Evolutionary conservation across 2,888 invertebrate genomes (phyloP).

Genomic region (Liposcelis brunnea): DNA sequence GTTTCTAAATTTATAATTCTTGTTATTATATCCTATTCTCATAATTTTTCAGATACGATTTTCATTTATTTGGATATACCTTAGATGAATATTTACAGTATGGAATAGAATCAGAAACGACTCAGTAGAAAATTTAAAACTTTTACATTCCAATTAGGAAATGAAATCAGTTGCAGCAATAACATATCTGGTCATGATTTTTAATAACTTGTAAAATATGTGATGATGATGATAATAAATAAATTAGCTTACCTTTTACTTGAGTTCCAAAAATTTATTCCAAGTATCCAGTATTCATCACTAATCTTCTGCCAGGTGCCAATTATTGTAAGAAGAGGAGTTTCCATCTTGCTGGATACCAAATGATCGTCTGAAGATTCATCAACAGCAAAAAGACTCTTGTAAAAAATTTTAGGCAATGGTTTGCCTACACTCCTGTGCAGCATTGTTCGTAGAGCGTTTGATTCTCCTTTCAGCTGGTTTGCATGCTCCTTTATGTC

Average conservation of each 20-base stretch:
- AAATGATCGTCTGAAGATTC: background rate
- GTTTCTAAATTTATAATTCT: background rate
- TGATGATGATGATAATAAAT: constrained; percentile 12
- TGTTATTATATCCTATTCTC: constrained; percentile 5
- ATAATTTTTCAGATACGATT: constrained; percentile 53
- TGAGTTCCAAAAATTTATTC: constrained; percentile 19
- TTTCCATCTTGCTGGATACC: background rate
- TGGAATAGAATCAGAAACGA: constrained; percentile 7
- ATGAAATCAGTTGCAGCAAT: too few species aligned
- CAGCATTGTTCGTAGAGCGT: too few species aligned
- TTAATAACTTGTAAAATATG: constrained; percentile 10
- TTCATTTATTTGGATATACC: constrained; percentile 72
- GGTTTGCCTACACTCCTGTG: too few species aligned
- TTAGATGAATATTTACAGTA: constrained; percentile 49
- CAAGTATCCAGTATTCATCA: constrained; percentile 19
- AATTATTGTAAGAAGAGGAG: constrained; percentile 8
- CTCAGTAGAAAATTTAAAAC: background rate
- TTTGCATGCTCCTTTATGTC: background rate
- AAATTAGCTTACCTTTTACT: constrained; percentile 16
- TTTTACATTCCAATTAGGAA: too few species aligned
- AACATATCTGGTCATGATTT: constrained; percentile 9
- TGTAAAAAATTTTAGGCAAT: background rate
- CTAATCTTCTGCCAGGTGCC: constrained; percentile 14
- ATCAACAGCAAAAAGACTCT: constrained; percentile 8
- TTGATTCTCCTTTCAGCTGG: background rate